Evolutionary conservation across 2,113 vertebrate species (phyloP), one percentile per base, ranked within the genome.

Genomic region (Mola mola): DNA sequence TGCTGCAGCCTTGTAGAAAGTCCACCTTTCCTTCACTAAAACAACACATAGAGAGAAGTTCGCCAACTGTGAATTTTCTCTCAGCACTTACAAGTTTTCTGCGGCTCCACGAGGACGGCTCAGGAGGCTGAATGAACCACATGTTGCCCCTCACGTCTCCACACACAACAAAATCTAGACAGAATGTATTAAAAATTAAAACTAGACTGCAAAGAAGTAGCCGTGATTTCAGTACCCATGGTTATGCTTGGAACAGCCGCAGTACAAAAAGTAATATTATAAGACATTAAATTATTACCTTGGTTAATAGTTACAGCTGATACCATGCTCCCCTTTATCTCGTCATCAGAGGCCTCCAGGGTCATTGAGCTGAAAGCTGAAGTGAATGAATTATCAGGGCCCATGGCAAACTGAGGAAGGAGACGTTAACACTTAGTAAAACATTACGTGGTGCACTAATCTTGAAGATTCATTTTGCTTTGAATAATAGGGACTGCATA

Each of bases 141-240:
- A 93, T 90, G 79, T 90, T 87, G 8, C 91, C 92, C 1, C 66
- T 75, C 10, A 56, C 19, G 56, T 93, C 90, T 34, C 91, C 91
- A 66, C 87, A 91, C 48, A 92, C 90, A 3, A 91, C 28, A 19
- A 91, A 77, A 0, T 88, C 91, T 93, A n/a, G 73, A 16, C 72
- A 59, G 21, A 28, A 61, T 10, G 7, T 8, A 12, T 16, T 5
- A 26, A 2, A 9, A 48, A 26, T 21, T 13, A 41, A 16, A 7
- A 17, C 20, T 5, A 2, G 6, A 12, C 3, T 19, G 6, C 13
- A 17, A n/a, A n/a, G 24, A 9, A 41, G 22, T 3, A 10, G 42
- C 8, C 6, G 6, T 2, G 8, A 5, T 15, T 8, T 3, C 2
- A 7, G 46, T 19, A 28, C 1, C 10, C 11, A 15, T 19, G 20